phyloP scores from a whole-genome alignment of 2,797 vertebrate genomes.

The Hemitrygon akajei region DNA sequence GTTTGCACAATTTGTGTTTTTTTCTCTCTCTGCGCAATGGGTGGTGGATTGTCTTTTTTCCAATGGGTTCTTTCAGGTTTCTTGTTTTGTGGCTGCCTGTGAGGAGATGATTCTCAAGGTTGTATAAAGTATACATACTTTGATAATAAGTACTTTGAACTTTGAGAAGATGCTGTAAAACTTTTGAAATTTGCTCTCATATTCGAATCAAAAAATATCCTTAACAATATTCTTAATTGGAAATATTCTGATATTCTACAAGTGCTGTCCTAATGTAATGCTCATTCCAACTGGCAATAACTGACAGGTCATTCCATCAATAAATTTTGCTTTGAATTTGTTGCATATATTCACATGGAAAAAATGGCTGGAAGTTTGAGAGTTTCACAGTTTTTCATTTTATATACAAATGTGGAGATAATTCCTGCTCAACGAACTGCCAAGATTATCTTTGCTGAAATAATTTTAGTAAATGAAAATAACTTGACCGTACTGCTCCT shows the following conservation, averaged over 20 bases:
- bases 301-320: background rate
- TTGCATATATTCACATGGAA: background rate
- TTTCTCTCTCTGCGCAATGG: too few species aligned
- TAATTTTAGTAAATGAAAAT: background rate
- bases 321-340: background rate
- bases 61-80: too few species aligned
- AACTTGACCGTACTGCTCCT: background rate
- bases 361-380: background rate
- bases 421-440: background rate
- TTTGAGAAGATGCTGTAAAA: background rate
- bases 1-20: too few species aligned
- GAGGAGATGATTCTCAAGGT: background rate
- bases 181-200: background rate
- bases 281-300: background rate
- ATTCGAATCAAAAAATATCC: background rate
- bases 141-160: background rate
- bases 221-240: background rate
- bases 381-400: constrained; percentile 2
- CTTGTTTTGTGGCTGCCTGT: too few species aligned
- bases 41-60: too few species aligned
- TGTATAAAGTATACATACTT: background rate
- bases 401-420: background rate
- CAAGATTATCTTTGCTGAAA: background rate
- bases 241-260: background rate
- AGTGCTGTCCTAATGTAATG: background rate